Evolutionary conservation across 2,113 vertebrate genomes (phyloP).

Genomic region (Ondatra zibethicus): DNA sequence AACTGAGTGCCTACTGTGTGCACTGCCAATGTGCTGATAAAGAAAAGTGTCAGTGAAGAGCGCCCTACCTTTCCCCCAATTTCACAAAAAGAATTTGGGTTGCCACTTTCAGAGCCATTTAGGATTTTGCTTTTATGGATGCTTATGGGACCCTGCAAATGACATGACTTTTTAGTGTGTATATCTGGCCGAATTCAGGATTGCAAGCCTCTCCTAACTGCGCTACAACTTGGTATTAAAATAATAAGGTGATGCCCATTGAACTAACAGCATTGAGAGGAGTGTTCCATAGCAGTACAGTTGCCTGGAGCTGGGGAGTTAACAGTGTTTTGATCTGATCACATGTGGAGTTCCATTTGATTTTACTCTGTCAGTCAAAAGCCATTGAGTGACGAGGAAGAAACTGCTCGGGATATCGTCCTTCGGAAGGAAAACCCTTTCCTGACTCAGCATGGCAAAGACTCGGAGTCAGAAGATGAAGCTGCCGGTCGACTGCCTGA

Average conservation of each 20-base stretch:
- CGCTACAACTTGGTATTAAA: conserved; percentile 48
- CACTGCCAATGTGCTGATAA: not conserved
- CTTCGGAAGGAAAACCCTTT: conserved; percentile 93
- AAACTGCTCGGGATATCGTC: conserved; percentile 89
- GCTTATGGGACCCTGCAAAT: not conserved
- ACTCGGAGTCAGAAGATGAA: conserved; percentile 90
- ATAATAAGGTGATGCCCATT: not conserved
- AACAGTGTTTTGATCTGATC: not conserved
- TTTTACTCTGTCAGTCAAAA: conserved; percentile 86
- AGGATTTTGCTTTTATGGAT: conserved; percentile 53
- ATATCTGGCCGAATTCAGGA: conserved; percentile 18
- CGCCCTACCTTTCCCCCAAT: not conserved
- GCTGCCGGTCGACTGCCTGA: conserved; percentile 89
- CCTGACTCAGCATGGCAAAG: conserved; percentile 85
- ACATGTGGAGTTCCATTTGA: conserved; percentile 78
- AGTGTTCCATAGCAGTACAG: conserved; percentile 73
- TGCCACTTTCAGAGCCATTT: conserved; percentile 76
- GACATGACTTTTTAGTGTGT: not conserved
- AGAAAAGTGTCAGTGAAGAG: not conserved
- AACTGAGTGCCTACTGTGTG: not conserved
- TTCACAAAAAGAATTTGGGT: not conserved
- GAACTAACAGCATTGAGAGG: conserved; percentile 61
- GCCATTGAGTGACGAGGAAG: conserved; percentile 72
- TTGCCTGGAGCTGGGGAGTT: conserved; percentile 52
- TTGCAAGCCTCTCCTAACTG: conserved; percentile 61